These are phyloP conservation scores for Strix uralensis DNA, from an alignment of 2,113 vertebrate species.

Conservation along the genomic window DNA sequence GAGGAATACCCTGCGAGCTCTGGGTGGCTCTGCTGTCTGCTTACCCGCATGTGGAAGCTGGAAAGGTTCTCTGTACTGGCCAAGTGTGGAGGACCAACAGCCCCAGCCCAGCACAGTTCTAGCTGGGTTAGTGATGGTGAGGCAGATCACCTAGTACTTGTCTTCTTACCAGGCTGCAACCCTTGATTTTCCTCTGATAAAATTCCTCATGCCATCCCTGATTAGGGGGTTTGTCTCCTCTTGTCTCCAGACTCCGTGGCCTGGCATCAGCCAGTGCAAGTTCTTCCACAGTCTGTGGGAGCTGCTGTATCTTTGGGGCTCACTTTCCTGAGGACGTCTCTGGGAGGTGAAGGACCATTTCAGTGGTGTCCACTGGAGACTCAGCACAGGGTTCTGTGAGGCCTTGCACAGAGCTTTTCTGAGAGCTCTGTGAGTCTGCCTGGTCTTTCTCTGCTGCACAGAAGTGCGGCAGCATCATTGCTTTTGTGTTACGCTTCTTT, in stretches of 20 bases:
- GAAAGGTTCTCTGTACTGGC: neutral
- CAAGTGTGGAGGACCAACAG: neutral
- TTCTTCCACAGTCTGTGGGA: neutral
- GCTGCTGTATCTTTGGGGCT: neutral
- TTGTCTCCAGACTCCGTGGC: neutral
- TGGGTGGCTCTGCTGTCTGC: neutral
- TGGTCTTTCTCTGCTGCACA: neutral
- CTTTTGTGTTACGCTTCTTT: neutral
- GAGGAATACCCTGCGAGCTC: neutral
- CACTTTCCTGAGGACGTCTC: rapidly evolving
- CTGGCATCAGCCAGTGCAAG: neutral
- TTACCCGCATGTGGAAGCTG: rapidly evolving
- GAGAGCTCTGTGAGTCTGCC: neutral
- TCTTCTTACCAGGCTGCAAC: neutral
- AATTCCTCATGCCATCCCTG: neutral
- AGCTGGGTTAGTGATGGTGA: neutral
- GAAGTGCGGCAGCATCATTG: neutral
- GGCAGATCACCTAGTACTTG: neutral
- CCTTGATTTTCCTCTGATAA: neutral
- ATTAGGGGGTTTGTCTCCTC: neutral
- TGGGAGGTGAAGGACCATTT: neutral
- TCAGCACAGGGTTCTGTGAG: neutral
- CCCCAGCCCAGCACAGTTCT: neutral
- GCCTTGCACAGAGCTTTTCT: neutral
- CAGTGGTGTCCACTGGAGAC: neutral